These are phyloP conservation scores for Nothobranchius kuhntae DNA, from an alignment of 2,113 vertebrate genomes.

Conservation along the genomic window DNA sequence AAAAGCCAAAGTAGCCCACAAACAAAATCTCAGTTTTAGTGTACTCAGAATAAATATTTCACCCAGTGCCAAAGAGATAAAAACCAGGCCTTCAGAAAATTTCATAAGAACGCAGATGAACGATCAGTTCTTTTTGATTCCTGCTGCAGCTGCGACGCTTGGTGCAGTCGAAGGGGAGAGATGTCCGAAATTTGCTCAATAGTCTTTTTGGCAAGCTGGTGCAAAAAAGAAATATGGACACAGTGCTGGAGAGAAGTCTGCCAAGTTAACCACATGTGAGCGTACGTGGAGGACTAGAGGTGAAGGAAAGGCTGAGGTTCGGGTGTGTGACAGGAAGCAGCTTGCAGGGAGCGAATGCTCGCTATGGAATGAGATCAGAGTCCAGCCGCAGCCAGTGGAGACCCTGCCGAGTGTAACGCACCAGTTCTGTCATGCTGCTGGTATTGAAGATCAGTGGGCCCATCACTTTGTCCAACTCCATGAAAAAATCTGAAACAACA, in stretches of 20 bases:
- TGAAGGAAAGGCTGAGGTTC: slow-evolving; percentile 52
- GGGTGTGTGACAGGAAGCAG: slow-evolving; percentile 37
- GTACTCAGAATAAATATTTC: slow-evolving; percentile 61
- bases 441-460: slow-evolving; percentile 95
- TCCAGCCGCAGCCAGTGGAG: slow-evolving; percentile 97
- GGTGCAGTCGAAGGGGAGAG: slow-evolving; percentile 45
- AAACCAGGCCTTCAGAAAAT: slow-evolving; percentile 59
- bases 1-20: slow-evolving; percentile 69
- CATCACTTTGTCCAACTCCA: slow-evolving; percentile 98
- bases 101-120: slow-evolving; percentile 41
- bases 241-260: slow-evolving; percentile 82
- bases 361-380: slow-evolving; percentile 85
- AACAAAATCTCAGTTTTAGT: slow-evolving; percentile 57
- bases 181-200: slow-evolving; percentile 59
- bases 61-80: slow-evolving; percentile 44
- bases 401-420: slow-evolving; percentile 96
- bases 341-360: slow-evolving; percentile 37
- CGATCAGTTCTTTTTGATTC: slow-evolving; percentile 38
- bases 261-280: slow-evolving; percentile 57
- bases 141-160: slow-evolving; percentile 44
- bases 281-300: slow-evolving; percentile 54
- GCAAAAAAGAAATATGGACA: slow-evolving; percentile 81
- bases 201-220: slow-evolving; percentile 83
- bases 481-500: slow-evolving; percentile 89
- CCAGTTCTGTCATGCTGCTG: slow-evolving; percentile 98